Evolutionary conservation across 2,888 invertebrate species (phyloP).

Genomic region (Acronicta aceris): DNA sequence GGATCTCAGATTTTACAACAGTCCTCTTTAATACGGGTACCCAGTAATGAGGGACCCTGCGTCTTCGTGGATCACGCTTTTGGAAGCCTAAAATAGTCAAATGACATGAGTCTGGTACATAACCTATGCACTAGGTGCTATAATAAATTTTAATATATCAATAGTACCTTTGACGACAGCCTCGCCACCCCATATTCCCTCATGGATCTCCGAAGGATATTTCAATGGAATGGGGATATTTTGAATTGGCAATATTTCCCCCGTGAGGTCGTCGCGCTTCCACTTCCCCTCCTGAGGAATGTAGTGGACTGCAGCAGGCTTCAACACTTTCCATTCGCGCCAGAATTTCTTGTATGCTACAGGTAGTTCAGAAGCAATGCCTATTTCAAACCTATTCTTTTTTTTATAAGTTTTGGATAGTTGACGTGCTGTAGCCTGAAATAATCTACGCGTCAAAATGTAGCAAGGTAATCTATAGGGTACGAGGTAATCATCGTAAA

Average conservation of each 20-base stretch:
- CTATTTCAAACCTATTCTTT: slow-evolving; percentile 90
- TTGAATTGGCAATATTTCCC: slow-evolving; percentile 92
- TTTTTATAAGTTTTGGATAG: slow-evolving; percentile 86
- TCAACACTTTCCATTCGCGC: slow-evolving; percentile 93
- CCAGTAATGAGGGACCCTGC: slow-evolving; percentile 96
- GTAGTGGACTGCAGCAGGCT: slow-evolving; percentile 91
- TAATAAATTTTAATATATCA: slow-evolving; percentile 9
- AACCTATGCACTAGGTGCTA: slow-evolving; percentile 17
- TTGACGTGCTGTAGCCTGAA: slow-evolving; percentile 84
- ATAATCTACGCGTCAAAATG: slow-evolving; percentile 57
- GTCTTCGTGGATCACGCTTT: slow-evolving; percentile 88
- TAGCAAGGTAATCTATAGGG: slow-evolving; percentile 62
- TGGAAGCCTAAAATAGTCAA: slow-evolving; percentile 89
- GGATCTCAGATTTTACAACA: slow-evolving; percentile 96
- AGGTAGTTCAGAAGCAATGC: slow-evolving; percentile 92
- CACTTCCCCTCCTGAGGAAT: slow-evolving; percentile 93
- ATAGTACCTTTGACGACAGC: slow-evolving; percentile 93
- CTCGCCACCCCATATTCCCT: slow-evolving; percentile 99
- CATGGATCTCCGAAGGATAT: slow-evolving; percentile 93
- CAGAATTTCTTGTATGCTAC: slow-evolving; percentile 96
- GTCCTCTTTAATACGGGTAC: slow-evolving; percentile 94
- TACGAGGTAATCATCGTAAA: slow-evolving; percentile 46
- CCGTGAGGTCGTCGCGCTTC: slow-evolving; percentile 92
- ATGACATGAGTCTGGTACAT: slow-evolving; percentile 10
- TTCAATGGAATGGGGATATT: slow-evolving; percentile 93